Percentiles rank a stretch among this genome's conserved stretches.
Evolutionary conservation across 2,797 vertebrate species (phyloP).

Genomic region (Sarcoramphus papa): DNA sequence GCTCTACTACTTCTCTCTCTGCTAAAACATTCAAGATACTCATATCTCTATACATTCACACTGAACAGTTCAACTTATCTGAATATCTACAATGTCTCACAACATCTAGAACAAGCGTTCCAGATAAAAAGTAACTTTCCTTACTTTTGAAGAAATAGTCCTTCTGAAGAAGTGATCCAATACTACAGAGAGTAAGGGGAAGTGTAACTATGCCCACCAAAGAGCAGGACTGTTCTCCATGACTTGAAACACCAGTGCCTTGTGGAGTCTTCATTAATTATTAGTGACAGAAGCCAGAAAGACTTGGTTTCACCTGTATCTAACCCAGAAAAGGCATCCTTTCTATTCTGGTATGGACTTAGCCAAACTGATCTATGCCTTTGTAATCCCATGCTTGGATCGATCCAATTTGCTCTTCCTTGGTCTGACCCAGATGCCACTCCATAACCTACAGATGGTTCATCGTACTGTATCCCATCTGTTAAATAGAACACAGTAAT

Average conservation of each 20-base stretch:
- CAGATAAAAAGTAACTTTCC: neutral
- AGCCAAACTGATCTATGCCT: neutral
- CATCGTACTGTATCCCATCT: conserved; percentile 56
- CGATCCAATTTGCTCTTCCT: conserved; percentile 19
- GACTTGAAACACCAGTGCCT: neutral
- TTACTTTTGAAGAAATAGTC: neutral
- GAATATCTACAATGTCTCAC: neutral
- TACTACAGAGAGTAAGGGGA: neutral
- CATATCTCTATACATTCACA: neutral
- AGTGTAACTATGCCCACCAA: neutral
- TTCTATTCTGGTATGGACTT: neutral
- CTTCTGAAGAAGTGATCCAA: neutral
- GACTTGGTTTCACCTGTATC: neutral
- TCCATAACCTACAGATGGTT: conserved; percentile 62
- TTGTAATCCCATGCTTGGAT: neutral
- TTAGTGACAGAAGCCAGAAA: neutral
- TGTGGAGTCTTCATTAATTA: neutral
- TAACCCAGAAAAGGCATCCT: neutral
- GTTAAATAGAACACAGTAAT: conserved; percentile 53
- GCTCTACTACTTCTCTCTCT: neutral
- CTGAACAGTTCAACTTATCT: neutral
- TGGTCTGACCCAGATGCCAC: conserved; percentile 50
- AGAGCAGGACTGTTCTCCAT: neutral
- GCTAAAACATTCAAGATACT: neutral
- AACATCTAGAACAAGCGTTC: neutral